Base-by-base conservation (phyloP, 2,888 invertebrate genomes). In the Mythimna impura region DNA sequence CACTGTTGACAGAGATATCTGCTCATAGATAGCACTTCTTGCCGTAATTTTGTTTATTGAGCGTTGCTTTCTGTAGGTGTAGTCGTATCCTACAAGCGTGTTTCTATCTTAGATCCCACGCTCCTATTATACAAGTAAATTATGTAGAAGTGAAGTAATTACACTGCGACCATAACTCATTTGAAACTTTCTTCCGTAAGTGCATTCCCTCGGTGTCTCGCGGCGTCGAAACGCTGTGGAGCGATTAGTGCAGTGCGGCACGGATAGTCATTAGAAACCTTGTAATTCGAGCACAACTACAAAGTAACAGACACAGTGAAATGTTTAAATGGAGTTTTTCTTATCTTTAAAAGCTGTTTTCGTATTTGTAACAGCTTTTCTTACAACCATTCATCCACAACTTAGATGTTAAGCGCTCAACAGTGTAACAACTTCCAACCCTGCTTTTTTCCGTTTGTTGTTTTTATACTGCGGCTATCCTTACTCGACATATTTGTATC, bases 251-350 rank as follows among this genome's bases (percentile, higher is more conserved):
- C 55, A n/a, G 20, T 22, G 8, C 50, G 12, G 10, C 57, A 57
- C 65, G 77, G 76, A 81, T 30, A 81, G 20, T 76, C 68, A 54
- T 81, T 76, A 81, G 36, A 81, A 50, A 57, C 65, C 55, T 25
- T 65, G 47, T 74, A 64, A 76, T 64, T 77, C 57, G 17, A 57
- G 20, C 36, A 47, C n/a, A 40, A 71, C 65, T 50, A 73, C 75
- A 55, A 65, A 74, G 43, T 62, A 60, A 57, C 50, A 20, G 47
- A 47, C 47, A 47, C 47, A 12, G 43, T 65, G 65, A 43, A 57
- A 52, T 62, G 55, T 65, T 73, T 57, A 12, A 55, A 25, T 36
- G 4, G 25, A 62, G 61, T 61, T 72, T 71, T 72, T 52, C 55
- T 55, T 61, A 50, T 55, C 50, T 80, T 34, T 30, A 22, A 55